Percentiles rank a stretch among this genome's conserved stretches.
phyloP scores from a whole-genome alignment of 2,797 vertebrate genomes.

The Microctenopoma stevenorrisi region DNA sequence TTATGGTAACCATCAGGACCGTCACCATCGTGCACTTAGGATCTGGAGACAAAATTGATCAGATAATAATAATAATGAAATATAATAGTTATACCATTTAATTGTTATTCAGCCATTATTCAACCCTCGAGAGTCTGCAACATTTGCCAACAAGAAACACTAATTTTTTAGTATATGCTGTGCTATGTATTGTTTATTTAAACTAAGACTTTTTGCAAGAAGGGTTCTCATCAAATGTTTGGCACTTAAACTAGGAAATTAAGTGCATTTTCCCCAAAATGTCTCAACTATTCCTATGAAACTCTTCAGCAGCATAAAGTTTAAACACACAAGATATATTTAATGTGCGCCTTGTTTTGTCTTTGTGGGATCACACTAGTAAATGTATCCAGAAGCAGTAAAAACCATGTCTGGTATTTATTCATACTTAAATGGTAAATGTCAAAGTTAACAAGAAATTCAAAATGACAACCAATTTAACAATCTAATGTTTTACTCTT shows the following conservation, averaged over 20 bases:
- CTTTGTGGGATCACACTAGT: conserved; percentile 24
- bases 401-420: conserved; percentile 34
- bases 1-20: too few relatives aligned
- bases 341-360: conserved; percentile 8
- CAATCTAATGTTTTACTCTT: conserved; percentile 29
- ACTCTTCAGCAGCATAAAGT: background rate
- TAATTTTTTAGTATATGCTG: too few relatives aligned
- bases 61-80: conserved; percentile 45
- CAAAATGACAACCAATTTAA: conserved; percentile 38
- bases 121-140: too few relatives aligned
- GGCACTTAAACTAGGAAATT: background rate
- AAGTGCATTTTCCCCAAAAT: background rate
- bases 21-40: conserved; percentile 26
- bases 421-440: conserved; percentile 42
- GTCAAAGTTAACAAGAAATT: conserved; percentile 48
- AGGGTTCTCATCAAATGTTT: background rate
- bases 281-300: background rate
- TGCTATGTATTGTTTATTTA: too few relatives aligned
- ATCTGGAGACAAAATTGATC: conserved; percentile 37
- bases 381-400: conserved; percentile 24
- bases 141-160: too few relatives aligned
- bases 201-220: background rate
- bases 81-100: conserved; percentile 52
- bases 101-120: too few relatives aligned
- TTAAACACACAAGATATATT: conserved; percentile 10